phyloP scores from a whole-genome alignment of 2,797 vertebrate genomes.

The Amphiprion clarkii region DNA sequence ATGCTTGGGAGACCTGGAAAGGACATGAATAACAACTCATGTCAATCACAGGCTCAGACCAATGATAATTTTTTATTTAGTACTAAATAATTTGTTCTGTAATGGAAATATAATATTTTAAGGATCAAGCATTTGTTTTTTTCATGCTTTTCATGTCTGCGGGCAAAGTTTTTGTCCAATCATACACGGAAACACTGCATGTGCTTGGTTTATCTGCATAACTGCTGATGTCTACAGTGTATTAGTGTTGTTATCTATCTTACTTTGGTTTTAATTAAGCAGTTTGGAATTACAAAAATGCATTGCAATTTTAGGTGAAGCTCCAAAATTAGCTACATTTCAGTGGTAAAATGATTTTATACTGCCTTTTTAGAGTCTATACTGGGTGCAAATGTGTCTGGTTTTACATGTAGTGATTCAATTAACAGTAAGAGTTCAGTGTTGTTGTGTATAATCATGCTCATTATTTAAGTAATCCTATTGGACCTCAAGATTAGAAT shows the following conservation, averaged over 20 bases:
- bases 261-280: conserved; percentile 17
- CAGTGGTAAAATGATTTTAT: neutral
- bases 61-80: neutral
- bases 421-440: conserved; percentile 60
- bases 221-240: neutral
- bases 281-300: neutral
- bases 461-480: conserved; percentile 80
- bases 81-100: neutral
- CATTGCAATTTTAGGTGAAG: neutral
- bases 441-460: conserved; percentile 65
- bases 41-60: conserved; percentile 35
- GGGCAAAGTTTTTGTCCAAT: neutral
- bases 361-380: conserved; percentile 12
- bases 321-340: conserved; percentile 12
- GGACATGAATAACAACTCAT: conserved; percentile 27
- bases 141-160: neutral
- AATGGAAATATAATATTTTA: neutral
- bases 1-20: conserved; percentile 53
- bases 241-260: conserved; percentile 1
- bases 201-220: too few species aligned
- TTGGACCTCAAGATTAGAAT: conserved; percentile 75
- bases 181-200: neutral
- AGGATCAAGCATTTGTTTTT: neutral
- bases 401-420: conserved; percentile 65
- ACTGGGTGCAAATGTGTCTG: conserved; percentile 40